Percentiles rank a stretch among this genome's conserved stretches.
These are phyloP conservation scores for Machimus rusticus DNA, from an alignment of 2,888 invertebrate species.

Conservation along the genomic window DNA sequence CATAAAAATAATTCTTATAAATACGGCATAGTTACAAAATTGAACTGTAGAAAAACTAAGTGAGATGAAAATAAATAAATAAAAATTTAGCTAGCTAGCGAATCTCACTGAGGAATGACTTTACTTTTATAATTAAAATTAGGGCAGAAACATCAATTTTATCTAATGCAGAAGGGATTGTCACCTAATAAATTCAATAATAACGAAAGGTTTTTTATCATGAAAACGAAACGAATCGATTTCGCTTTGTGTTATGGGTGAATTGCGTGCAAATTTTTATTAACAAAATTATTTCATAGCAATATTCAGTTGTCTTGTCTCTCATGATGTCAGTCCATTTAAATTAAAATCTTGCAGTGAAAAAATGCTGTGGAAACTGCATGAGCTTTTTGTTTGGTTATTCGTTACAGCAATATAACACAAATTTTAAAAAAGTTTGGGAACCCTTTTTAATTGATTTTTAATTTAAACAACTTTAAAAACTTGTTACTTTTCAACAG, in stretches of 20 bases:
- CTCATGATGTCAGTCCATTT: background rate
- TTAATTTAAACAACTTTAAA: too few relatives aligned
- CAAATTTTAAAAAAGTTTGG: too few relatives aligned
- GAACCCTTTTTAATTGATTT: too few relatives aligned
- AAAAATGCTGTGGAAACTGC: background rate
- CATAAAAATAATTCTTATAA: too few relatives aligned
- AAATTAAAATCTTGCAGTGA: background rate
- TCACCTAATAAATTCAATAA: background rate
- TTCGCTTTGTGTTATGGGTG: background rate
- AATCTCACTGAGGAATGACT: too few relatives aligned
- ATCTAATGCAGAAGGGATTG: background rate
- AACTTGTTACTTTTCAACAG: too few relatives aligned
- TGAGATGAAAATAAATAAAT: background rate
- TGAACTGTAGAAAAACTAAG: too few relatives aligned
- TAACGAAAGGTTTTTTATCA: background rate
- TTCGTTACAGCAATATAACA: too few relatives aligned
- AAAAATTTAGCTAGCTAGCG: too few relatives aligned
- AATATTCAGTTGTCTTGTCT: background rate
- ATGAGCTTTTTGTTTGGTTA: background rate
- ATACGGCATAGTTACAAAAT: too few relatives aligned
- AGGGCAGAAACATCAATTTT: background rate
- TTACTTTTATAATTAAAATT: too few relatives aligned
- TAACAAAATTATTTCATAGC: background rate
- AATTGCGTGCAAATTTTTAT: background rate
- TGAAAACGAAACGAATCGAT: background rate